A percentile compares a stretch with the other conserved stretches of the same genome.
These are phyloP conservation scores for Sinocyclocheilus grahami DNA, from an alignment of 2,113 vertebrate genomes.

Conservation along the genomic window DNA sequence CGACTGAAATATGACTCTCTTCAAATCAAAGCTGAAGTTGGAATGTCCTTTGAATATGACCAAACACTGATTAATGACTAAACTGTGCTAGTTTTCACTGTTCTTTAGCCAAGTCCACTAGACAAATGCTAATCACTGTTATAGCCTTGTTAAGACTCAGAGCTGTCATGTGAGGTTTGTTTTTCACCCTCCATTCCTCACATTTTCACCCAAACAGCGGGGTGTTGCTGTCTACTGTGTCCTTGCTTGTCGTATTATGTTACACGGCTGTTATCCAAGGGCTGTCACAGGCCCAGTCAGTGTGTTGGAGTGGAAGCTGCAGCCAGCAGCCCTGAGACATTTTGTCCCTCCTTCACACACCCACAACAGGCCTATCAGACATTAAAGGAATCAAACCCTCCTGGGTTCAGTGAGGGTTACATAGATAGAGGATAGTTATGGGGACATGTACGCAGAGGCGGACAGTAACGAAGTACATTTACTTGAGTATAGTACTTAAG, in stretches of 20 bases:
- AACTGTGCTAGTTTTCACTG: not conserved
- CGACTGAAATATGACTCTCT: not conserved
- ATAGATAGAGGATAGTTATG: not conserved
- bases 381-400: constrained; percentile 40
- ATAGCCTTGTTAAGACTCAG: not conserved
- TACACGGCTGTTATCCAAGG: not conserved
- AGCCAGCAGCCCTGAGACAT: not conserved
- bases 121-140: not conserved
- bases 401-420: constrained; percentile 11
- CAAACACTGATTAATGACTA: not conserved
- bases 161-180: no score
- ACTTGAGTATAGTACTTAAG: no score
- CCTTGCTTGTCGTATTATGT: constrained; percentile 23
- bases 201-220: no score
- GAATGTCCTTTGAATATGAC: not conserved
- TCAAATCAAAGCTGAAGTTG: not conserved
- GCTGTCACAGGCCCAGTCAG: not conserved
- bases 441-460: not conserved
- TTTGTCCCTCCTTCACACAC: not conserved
- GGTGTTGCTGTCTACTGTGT: not conserved
- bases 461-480: no score
- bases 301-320: not conserved
- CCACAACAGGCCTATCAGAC: constrained; percentile 15
- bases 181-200: no score
- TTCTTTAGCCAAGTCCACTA: not conserved